Evolutionary conservation across 2,113 vertebrate species (phyloP), one percentile per base, ranked within the genome.

Genomic region (Eptatretus burgeri): DNA sequence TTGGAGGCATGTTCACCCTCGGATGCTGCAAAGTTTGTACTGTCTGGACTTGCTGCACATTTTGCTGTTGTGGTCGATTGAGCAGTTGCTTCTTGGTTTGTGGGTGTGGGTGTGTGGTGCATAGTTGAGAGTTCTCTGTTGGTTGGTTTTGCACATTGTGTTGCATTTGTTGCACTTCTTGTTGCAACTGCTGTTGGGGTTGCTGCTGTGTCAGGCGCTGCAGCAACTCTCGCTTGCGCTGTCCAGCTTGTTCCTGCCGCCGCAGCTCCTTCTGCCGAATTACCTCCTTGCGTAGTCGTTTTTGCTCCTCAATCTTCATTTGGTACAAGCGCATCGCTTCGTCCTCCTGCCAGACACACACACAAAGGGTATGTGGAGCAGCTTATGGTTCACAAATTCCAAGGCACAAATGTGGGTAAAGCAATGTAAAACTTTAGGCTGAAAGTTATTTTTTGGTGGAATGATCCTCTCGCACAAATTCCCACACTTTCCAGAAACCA

Each of bases 291-390:
- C 56, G 56, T n/a, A 60, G 56, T 17, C 56, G 56, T 20, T 60
- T 60, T 20, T 60, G 56, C 56, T 60, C n/a, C 56, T 60, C 56
- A 2, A 60, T n/a, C 12, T 60, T 60, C n/a, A 60, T n/a, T n/a
- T 60, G 56, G 56, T 60, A 60, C 56, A 60, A 60, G n/a, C 56
- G 56, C 56, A 60, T 60, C 56, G n/a, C 56, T 20, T 60, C 56
- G 20, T 60, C 56, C 11, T 60, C 56, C n/a, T 60, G n/a, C 56
- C 18, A 17, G 52, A 20, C 9, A 60, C 20, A 60, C 10, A 12
- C 14, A 18, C 53, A 56, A 2, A 56, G 4, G 53, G 14, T 14
- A 56, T 56, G 17, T 41, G 27, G 27, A 41, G 27, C 27, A 41
- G 27, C 27, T 41, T 41, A 7, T 7, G 27, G 7, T 41, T 41